phyloP scores from a whole-genome alignment of 2,797 vertebrate genomes.

The Potorous gilbertii region DNA sequence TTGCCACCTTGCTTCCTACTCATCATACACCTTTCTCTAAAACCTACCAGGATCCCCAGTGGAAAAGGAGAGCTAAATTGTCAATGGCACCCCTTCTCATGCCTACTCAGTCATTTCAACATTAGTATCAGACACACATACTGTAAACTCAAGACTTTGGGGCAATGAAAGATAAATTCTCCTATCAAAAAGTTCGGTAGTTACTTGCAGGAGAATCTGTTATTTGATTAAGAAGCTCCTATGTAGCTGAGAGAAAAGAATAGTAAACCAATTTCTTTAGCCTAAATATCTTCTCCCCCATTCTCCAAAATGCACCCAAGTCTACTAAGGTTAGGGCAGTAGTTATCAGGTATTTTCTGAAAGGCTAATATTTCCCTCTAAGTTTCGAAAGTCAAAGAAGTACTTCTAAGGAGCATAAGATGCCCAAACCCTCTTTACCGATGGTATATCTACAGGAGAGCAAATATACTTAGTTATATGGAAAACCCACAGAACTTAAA shows the following conservation, averaged over 20 bases:
- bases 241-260: background rate
- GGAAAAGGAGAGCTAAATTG: background rate
- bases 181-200: background rate
- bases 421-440: background rate
- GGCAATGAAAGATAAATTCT: constrained; percentile 7
- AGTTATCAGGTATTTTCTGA: background rate
- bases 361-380: background rate
- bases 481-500: background rate
- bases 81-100: background rate
- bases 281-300: constrained; percentile 5
- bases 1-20: constrained; percentile 26
- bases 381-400: background rate
- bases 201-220: background rate
- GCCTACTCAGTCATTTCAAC: background rate
- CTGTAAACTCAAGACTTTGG: background rate
- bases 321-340: background rate
- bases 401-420: background rate
- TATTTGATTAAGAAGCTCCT: background rate
- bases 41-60: background rate
- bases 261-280: background rate
- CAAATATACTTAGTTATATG: background rate
- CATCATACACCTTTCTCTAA: background rate
- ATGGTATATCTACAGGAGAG: background rate
- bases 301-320: background rate
- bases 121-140: background rate